Percentiles rank a stretch among this genome's conserved stretches.
phyloP scores from a whole-genome alignment of 2,888 invertebrate species.

The Phortica okadai region DNA sequence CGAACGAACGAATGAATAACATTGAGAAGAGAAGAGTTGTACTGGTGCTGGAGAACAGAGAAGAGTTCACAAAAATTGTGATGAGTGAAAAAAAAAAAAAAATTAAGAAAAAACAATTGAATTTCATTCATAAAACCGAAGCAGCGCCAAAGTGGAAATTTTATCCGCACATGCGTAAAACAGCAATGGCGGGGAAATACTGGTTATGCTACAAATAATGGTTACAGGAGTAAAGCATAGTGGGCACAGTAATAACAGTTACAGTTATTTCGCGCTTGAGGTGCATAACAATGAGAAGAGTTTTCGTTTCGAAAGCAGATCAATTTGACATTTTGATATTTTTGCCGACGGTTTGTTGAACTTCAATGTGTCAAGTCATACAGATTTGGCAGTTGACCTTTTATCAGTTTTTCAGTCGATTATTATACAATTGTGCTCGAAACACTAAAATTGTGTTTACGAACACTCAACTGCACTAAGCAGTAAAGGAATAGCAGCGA shows the following conservation, averaged over 20 bases:
- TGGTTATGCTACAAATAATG: background rate
- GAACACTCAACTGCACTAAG: too few species aligned
- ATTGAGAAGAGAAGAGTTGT: background rate
- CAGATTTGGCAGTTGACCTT: too few species aligned
- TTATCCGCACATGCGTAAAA: slow-evolving; percentile 24
- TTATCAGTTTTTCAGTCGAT: too few species aligned
- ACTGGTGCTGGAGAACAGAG: background rate
- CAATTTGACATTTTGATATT: too few species aligned
- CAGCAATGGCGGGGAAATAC: slow-evolving; percentile 1
- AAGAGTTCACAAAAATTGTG: too few species aligned
- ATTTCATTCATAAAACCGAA: background rate
- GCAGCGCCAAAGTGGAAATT: background rate
- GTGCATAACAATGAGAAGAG: background rate
- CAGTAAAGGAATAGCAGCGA: too few species aligned
- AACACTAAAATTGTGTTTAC: too few species aligned
- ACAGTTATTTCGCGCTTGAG: background rate
- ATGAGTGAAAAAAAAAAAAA: background rate
- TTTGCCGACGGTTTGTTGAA: too few species aligned
- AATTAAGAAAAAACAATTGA: background rate
- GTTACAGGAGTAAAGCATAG: background rate
- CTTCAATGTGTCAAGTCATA: too few species aligned
- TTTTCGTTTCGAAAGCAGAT: background rate
- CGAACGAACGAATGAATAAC: background rate
- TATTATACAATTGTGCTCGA: too few species aligned
- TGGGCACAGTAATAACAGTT: background rate